A percentile compares a stretch with the other conserved stretches of the same genome.
phyloP scores from a whole-genome alignment of 2,113 vertebrate genomes.

The Manacus vitellinus region DNA sequence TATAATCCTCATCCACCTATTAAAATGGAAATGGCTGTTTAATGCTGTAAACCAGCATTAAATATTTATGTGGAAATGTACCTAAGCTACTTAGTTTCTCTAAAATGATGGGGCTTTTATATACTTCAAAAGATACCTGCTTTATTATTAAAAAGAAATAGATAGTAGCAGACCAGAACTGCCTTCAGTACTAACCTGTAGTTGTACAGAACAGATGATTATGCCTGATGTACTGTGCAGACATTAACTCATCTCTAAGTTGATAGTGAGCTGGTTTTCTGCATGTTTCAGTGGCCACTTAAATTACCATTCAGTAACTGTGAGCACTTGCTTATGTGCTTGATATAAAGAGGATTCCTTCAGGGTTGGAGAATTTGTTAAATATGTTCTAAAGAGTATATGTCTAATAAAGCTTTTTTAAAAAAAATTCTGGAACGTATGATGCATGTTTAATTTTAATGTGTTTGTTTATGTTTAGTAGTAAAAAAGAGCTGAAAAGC shows the following conservation, averaged over 20 bases:
- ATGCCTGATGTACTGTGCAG: background rate
- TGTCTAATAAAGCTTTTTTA: constrained; percentile 42
- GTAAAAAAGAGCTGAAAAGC: background rate
- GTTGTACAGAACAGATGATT: background rate
- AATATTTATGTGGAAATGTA: background rate
- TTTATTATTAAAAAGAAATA: background rate
- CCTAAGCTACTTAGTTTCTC: background rate
- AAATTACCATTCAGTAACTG: background rate
- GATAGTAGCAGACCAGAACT: background rate
- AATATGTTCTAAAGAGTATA: background rate
- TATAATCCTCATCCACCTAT: constrained; percentile 92
- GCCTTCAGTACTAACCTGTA: background rate
- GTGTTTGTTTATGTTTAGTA: background rate
- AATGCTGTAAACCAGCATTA: background rate
- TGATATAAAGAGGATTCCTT: background rate
- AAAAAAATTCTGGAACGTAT: background rate
- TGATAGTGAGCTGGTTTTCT: background rate
- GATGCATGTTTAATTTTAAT: background rate
- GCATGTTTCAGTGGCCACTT: fast-evolving
- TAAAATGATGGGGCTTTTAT: background rate
- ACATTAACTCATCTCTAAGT: background rate
- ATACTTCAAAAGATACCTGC: background rate
- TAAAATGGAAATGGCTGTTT: constrained; percentile 98
- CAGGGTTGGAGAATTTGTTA: background rate
- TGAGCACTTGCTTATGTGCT: background rate